Evolutionary conservation across 64 coral and sea anemone genomes (phyloP).

Genomic region (Cladopsammia gracilis): DNA sequence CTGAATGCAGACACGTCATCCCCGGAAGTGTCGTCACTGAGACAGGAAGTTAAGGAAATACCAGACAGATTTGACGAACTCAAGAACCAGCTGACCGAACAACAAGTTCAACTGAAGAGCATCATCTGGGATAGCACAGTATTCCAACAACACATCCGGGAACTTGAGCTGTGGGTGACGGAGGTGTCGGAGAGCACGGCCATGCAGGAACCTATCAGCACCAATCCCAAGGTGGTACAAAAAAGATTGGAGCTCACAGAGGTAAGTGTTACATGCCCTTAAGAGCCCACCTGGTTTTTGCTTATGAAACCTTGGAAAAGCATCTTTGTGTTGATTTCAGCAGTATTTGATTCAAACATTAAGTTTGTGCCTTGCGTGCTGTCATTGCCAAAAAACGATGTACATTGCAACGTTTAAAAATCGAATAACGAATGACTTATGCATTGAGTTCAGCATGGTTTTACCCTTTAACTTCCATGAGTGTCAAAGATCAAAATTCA

Average conservation of each 20-base stretch:
- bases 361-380: no score
- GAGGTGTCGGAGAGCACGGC: constrained; percentile 77
- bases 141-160: constrained; percentile 76
- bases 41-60: constrained; percentile 81
- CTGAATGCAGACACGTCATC: constrained; percentile 71
- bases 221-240: constrained; percentile 84
- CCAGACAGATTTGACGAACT: constrained; percentile 63
- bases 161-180: constrained; percentile 88
- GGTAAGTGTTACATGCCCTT: constrained; percentile 14
- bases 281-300: neutral
- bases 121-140: constrained; percentile 46
- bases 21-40: constrained; percentile 74
- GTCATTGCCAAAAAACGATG: no score
- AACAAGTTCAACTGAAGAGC: constrained; percentile 70
- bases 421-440: no score
- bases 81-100: constrained; percentile 72
- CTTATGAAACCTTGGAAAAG: no score
- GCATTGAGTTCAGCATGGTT: no score
- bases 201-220: constrained; percentile 78
- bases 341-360: no score
- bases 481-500: no score
- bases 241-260: constrained; percentile 91
- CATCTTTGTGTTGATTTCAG: no score
- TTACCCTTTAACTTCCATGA: no score
- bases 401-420: no score